Evolutionary conservation across 2,888 invertebrate species (phyloP).

Genomic region (Polia nebulosa): DNA sequence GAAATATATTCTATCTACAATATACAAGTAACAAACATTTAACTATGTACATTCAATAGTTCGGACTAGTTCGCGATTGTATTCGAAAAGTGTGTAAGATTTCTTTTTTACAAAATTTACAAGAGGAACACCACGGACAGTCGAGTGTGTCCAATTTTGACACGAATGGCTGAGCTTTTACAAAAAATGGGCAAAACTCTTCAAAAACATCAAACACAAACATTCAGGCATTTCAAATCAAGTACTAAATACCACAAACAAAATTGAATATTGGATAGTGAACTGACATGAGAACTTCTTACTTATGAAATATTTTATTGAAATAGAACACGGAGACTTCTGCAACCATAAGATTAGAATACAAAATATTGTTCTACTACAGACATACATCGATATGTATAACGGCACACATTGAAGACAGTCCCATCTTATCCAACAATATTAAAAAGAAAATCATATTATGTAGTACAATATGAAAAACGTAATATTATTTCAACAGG

Average conservation of each 20-base stretch:
- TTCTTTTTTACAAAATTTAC: constrained; percentile 86
- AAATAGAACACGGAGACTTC: constrained; percentile 19
- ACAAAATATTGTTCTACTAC: constrained; percentile 35
- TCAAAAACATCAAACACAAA: constrained; percentile 21
- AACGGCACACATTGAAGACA: constrained; percentile 51
- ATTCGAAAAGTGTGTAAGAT: constrained; percentile 82
- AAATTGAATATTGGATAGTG: constrained; percentile 36
- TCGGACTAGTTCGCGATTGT: constrained; percentile 89
- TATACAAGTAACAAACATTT: constrained; percentile 91
- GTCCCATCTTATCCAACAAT: constrained; percentile 45
- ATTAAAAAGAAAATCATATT: constrained; percentile 59
- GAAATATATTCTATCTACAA: constrained; percentile 91
- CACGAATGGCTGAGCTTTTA: constrained; percentile 66
- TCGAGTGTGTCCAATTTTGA: constrained; percentile 69
- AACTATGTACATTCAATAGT: constrained; percentile 90
- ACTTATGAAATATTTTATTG: constrained; percentile 22
- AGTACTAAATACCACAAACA: constrained; percentile 11
- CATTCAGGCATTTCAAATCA: constrained; percentile 20
- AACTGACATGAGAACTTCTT: constrained; percentile 14
- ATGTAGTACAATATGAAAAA: constrained; percentile 61
- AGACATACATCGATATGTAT: constrained; percentile 45
- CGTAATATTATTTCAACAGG: constrained; percentile 59
- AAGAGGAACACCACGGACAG: constrained; percentile 79
- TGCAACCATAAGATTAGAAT: constrained; percentile 33
- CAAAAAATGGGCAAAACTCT: constrained; percentile 38